Evolutionary conservation across 2,113 vertebrate genomes (phyloP).

Genomic region (Sula dactylatra): DNA sequence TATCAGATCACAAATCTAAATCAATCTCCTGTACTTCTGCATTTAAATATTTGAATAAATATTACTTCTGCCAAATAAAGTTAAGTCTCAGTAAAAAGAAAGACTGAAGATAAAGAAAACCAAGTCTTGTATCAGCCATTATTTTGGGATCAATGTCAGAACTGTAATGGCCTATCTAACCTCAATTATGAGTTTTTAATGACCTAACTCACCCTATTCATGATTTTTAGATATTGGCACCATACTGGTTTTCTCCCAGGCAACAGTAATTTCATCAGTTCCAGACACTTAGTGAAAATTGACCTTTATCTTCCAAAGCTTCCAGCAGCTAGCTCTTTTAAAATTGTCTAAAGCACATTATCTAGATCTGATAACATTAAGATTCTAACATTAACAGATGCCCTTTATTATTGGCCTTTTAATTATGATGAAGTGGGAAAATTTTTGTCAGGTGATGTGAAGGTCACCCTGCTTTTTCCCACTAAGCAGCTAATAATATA

Average conservation of each 20-base stretch:
- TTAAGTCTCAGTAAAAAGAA: not conserved
- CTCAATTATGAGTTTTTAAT: not conserved
- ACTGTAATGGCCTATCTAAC: not conserved
- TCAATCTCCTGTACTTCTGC: not conserved
- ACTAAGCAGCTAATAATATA: not conserved
- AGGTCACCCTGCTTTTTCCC: not conserved
- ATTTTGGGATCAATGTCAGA: not conserved
- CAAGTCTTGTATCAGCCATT: not conserved
- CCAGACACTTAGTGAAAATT: conserved; percentile 8
- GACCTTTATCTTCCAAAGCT: conserved; percentile 29
- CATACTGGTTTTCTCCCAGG: not conserved
- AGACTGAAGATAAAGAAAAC: not conserved
- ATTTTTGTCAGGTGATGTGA: not conserved
- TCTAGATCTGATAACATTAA: not conserved
- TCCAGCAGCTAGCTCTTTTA: not conserved
- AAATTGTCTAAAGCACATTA: not conserved
- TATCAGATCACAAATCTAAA: not conserved
- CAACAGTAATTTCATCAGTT: not conserved
- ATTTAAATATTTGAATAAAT: not conserved
- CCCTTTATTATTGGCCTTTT: not conserved
- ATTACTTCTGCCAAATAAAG: not conserved
- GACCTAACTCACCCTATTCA: not conserved
- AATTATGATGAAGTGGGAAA: not conserved
- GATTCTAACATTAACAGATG: not conserved
- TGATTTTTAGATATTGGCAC: not conserved